phyloP scores from a whole-genome alignment of 2,797 vertebrate genomes.

The Gallirallus australis region DNA sequence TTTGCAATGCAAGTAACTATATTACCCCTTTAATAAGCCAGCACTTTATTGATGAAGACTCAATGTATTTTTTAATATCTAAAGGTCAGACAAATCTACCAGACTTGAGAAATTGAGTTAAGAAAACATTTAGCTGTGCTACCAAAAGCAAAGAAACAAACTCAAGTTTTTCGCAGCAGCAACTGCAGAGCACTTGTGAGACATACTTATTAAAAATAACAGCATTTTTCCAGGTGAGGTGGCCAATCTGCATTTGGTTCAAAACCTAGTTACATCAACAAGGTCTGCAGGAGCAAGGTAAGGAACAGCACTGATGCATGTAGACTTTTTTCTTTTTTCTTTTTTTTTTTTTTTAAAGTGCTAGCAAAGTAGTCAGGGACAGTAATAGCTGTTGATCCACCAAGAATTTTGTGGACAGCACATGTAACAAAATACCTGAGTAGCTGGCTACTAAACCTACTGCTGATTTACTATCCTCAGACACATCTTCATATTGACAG shows the following conservation, averaged over 20 bases:
- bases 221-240: not conserved
- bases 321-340: not conserved
- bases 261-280: not conserved
- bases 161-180: not conserved
- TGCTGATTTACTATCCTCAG: not conserved
- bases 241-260: not conserved
- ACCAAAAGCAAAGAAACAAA: constrained; percentile 49
- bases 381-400: not conserved
- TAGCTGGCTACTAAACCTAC: not conserved
- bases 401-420: not conserved
- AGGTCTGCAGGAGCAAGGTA: not conserved
- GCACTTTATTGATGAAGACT: constrained; percentile 29
- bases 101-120: constrained; percentile 58
- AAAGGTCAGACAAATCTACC: constrained; percentile 49
- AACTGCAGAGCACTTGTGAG: not conserved
- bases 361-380: not conserved
- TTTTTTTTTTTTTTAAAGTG: not conserved
- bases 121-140: constrained; percentile 45
- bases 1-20: constrained; percentile 59
- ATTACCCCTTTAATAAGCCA: constrained; percentile 53
- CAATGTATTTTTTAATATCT: constrained; percentile 36
- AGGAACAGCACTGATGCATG: not conserved
- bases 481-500: constrained; percentile 6
- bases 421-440: not conserved
- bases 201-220: not conserved